Conservation (phyloP, 2,113 vertebrate species). For the Patagioenas fasciata region DNA sequence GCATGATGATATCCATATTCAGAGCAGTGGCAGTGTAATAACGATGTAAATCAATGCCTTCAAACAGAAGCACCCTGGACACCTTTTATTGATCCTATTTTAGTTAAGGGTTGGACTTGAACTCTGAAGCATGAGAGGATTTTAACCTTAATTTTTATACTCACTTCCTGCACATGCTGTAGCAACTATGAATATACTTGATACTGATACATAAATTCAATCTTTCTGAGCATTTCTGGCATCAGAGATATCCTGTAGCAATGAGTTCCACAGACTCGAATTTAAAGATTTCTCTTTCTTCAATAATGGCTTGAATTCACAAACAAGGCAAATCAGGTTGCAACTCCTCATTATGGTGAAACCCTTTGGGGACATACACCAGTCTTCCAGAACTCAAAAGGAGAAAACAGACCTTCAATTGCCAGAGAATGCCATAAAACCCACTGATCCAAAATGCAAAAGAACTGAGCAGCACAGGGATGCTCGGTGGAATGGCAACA, state of each 20-base stretch:
- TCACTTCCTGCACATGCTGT: neutral
- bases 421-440: neutral
- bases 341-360: neutral
- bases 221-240: neutral
- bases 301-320: neutral
- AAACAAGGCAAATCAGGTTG: slow-evolving; percentile 1
- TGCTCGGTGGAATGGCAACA: neutral
- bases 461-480: neutral
- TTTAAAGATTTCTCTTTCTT: neutral
- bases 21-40: neutral
- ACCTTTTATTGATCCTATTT: neutral
- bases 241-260: neutral
- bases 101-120: neutral
- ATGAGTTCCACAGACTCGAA: neutral
- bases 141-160: neutral
- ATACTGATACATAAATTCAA: neutral
- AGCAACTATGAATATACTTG: neutral
- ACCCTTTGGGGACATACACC: neutral
- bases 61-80: neutral
- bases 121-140: neutral
- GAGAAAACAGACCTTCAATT: neutral
- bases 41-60: neutral
- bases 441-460: neutral
- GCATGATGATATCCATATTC: neutral
- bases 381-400: neutral